Base-by-base conservation (phyloP, 2,888 invertebrate genomes). In the Nomada lathburiana region DNA sequence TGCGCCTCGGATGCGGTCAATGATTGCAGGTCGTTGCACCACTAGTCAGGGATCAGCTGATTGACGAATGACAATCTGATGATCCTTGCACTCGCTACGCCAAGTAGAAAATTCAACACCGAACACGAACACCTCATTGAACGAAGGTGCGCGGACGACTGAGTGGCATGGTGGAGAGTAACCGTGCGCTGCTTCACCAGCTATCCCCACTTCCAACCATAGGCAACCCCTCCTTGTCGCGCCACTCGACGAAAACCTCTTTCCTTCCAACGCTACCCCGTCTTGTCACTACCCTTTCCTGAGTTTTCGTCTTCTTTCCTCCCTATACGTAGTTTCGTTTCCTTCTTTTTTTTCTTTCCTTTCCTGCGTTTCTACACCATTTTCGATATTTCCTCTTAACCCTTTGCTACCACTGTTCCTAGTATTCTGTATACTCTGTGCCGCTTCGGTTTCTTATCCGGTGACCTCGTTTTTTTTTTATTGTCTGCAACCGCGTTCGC, bases 61-160 rank as follows among this genome's bases (percentile, higher is more conserved):
- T 75, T 55, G 67, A 71, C 55, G 76, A 76, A 80, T 85, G 80
- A 80, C 82, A 67, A 70, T 55, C 60, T 60, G 72, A 76, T 67
- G 82, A 76, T 50, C 50, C 53, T 76, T 74, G 69, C 75, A 76
- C 78, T 73, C 67, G 74, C 50, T 73, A 59, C 20, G 67, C 42
- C 4, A 71, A 82, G 26, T 62, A 42, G 64, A 67, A n/a, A 59
- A 53, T 29, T 52, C 79, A 63, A 75, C 50, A 76, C 76, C 80
- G 64, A 77, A 83, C 84, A 86, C 85, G 80, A 91, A 87, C 92
- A 90, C 92, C 93, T 93, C 91, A 83, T 92, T 85, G 91, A 90
- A 80, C 89, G 92, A 93, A 91, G 92, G 92, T 91, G 92, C 93
- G 93, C 92, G 93, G 87, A 90, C 93, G 91, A 93, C 93, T 93